Evolutionary conservation across 2,797 vertebrate species (phyloP).

Genomic region (Peromyscus nudipes): DNA sequence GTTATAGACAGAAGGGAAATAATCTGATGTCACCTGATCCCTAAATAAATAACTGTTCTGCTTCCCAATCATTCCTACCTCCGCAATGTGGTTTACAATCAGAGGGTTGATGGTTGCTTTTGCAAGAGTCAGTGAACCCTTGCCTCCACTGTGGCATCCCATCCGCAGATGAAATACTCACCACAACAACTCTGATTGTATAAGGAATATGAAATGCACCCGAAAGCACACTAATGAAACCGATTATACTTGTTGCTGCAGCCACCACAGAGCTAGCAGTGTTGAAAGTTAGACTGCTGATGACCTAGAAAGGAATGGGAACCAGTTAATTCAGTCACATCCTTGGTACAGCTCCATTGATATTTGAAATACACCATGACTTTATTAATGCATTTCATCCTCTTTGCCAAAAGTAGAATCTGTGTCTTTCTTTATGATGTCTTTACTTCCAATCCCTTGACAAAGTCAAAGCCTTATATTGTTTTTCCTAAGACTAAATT

Average conservation of each 20-base stretch:
- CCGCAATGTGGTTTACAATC: not conserved
- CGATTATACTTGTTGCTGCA: not conserved
- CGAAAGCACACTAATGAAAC: fast-evolving
- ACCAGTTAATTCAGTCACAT: not conserved
- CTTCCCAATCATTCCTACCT: not conserved
- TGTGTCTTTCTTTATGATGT: not conserved
- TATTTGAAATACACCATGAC: not conserved
- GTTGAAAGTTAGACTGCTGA: slow-evolving; percentile 44
- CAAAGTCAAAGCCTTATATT: not conserved
- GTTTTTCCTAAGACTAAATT: not conserved
- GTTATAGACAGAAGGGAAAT: not conserved
- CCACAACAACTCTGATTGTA: not conserved
- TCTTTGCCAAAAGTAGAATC: no score
- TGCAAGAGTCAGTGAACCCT: not conserved
- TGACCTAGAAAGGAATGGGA: slow-evolving; percentile 32
- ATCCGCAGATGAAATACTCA: slow-evolving; percentile 21
- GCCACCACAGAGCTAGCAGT: slow-evolving; percentile 43
- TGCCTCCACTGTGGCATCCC: not conserved
- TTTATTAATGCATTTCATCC: not conserved
- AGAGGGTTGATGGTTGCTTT: not conserved
- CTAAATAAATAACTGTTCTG: not conserved
- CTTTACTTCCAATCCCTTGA: not conserved
- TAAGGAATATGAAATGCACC: fast-evolving
- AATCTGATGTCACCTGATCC: not conserved
- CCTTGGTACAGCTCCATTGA: not conserved